Conservation (phyloP, 2,797 vertebrate genomes). For the Gymnoscopelus microlampas region DNA sequence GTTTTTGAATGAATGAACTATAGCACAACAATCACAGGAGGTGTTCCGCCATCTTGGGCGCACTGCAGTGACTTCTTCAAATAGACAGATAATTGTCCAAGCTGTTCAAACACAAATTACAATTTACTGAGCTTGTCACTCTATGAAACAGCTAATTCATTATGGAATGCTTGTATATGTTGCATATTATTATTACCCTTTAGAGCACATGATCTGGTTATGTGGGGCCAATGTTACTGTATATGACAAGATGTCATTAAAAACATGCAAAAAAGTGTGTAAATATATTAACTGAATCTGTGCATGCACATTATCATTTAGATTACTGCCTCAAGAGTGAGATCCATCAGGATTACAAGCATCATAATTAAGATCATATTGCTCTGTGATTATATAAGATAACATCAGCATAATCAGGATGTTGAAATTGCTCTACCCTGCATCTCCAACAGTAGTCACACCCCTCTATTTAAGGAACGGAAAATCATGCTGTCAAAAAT, state of each 20-base stretch:
- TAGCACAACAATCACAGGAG: not conserved
- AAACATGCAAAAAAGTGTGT: not conserved
- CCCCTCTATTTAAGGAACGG: no score
- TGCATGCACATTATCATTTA: conserved; percentile 31
- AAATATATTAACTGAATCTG: conserved; percentile 10
- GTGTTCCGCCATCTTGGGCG: not conserved
- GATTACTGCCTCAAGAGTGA: not conserved
- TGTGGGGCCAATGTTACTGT: conserved; percentile 2
- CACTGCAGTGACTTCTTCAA: not conserved
- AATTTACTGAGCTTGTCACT: conserved; percentile 35
- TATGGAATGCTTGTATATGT: conserved; percentile 5
- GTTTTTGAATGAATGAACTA: conserved; percentile 17
- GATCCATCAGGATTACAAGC: conserved; percentile 2
- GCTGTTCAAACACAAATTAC: conserved; percentile 2
- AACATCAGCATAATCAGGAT: conserved; percentile 16
- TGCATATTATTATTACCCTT: conserved; percentile 1
- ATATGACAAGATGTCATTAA: not conserved
- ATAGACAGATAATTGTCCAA: conserved; percentile 30
- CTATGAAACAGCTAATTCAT: conserved; percentile 22
- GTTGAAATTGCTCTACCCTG: not conserved
- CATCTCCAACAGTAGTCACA: not conserved
- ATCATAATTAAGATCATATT: conserved; percentile 32
- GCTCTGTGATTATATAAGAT: conserved; percentile 12
- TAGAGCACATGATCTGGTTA: conserved; percentile 21
- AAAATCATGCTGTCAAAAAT: no score